Base-by-base conservation (phyloP, 2,113 vertebrate genomes). In the Noturus placidus region DNA sequence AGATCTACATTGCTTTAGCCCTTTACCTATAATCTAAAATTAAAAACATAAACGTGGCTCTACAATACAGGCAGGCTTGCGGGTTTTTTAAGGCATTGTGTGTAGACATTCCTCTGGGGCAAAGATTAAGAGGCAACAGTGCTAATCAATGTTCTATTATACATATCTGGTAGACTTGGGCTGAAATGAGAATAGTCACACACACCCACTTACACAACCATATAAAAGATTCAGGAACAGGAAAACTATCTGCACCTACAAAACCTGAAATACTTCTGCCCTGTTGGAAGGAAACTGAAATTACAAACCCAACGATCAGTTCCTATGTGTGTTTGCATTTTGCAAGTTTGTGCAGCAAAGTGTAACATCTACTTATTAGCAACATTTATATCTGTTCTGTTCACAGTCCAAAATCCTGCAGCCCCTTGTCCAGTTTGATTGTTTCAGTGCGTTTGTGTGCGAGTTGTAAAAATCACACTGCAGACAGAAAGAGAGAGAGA, bases 371-470 rank as follows among this genome's bases (percentile, higher is more conserved):
- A 80, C 84, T 84, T 84, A 89, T 86, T 91, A 90, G 69, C 67
- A 35, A 30, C 59, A 78, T 84, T 84, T 87, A 57, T 67, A 54
- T 86, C 83, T 7, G 33, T 46, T 87, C 57, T 63, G 76, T 54
- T 82, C 86, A 50, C 61, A 85, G 87, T 87, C 61, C 89, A 90
- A 89, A 90, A 88, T 91, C 88, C 83, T 25, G 61, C 54, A 65
- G 59, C 61, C 54, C 81, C 89, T 86, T 14, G 38, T 25, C 30
- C 52, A 89, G 57, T 59, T 65, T 82, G 70, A 22, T 42, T 54
- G 14, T 20, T 79, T 78, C 81, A 42, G n/a, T 59, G 19, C 67
- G 33, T 50, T 72, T 74, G 79, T 67, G 81, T 59, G 50, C 46
- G 25, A 74, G 81, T 27, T 30, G 83, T 54, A 67, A 54, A 80